Percentiles rank a stretch among this genome's conserved stretches.
Conservation (phyloP, 2,888 invertebrate genomes). For the Troglohyphantes excavatus region DNA sequence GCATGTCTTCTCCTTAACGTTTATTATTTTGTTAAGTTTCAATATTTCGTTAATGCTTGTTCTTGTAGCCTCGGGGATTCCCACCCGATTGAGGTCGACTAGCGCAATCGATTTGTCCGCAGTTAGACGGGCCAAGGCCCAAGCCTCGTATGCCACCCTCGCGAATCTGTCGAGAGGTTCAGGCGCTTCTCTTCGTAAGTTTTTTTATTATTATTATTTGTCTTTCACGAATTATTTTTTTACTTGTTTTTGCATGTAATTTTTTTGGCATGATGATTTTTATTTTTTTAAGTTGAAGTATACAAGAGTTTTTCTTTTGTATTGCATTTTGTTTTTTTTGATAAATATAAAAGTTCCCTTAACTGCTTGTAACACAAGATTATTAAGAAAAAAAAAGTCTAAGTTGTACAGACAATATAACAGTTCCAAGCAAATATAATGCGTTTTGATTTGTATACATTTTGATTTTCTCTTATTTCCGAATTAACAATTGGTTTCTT, state of each 20-base stretch:
- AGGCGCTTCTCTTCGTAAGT: constrained; percentile 89
- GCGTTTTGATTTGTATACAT: too few relatives aligned
- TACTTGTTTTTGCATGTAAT: constrained; percentile 66
- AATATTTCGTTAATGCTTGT: neutral
- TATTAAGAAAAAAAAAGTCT: too few relatives aligned
- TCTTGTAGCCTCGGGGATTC: constrained; percentile 77
- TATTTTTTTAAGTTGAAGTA: too few relatives aligned
- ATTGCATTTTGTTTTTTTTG: too few relatives aligned
- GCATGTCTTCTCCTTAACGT: neutral
- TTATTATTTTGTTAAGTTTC: constrained; percentile 16
- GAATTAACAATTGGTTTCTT: too few relatives aligned
- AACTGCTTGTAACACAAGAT: too few relatives aligned
- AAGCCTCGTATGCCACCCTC: constrained; percentile 90
- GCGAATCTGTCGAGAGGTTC: constrained; percentile 86
- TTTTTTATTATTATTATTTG: constrained; percentile 22
- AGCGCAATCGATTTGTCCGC: constrained; percentile 97
- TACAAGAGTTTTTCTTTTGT: too few relatives aligned
- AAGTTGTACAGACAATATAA: too few relatives aligned
- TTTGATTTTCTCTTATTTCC: too few relatives aligned
- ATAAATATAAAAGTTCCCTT: too few relatives aligned
- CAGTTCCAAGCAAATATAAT: too few relatives aligned
- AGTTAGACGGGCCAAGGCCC: constrained; percentile 88
- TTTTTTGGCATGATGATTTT: neutral
- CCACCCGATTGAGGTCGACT: constrained; percentile 87
- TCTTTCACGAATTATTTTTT: constrained; percentile 52